Evolutionary conservation across 2,888 invertebrate genomes (phyloP).

Genomic region (Pasiphila rectangulata): DNA sequence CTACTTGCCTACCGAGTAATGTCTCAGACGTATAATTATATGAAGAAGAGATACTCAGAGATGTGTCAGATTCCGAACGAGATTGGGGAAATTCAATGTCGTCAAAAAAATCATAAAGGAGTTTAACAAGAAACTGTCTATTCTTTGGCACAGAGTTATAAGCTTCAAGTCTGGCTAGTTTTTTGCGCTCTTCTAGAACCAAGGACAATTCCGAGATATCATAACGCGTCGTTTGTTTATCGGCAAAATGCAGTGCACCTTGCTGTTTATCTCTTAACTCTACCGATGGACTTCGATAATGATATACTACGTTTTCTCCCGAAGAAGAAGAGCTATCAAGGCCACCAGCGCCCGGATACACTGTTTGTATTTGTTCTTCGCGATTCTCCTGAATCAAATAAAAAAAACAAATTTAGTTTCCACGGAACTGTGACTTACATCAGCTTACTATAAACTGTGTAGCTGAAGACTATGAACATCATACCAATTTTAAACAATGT

Average conservation of each 20-base stretch:
- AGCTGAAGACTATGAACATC: no score
- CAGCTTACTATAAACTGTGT: no score
- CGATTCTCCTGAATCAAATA: slow-evolving; percentile 51
- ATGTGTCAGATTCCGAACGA: slow-evolving; percentile 6
- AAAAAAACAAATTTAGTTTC: background rate
- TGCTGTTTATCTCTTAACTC: background rate
- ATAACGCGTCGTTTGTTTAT: slow-evolving; percentile 8
- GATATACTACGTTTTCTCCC: background rate
- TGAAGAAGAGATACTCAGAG: slow-evolving; percentile 11
- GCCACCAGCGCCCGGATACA: slow-evolving; percentile 43
- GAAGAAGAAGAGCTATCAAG: background rate
- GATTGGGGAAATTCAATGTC: slow-evolving; percentile 26
- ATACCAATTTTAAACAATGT: no score
- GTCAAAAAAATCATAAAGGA: slow-evolving; percentile 49
- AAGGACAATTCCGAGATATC: slow-evolving; percentile 43
- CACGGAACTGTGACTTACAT: no score
- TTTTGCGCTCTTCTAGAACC: slow-evolving; percentile 45
- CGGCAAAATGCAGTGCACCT: no score
- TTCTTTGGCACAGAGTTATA: slow-evolving; percentile 35
- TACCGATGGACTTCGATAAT: background rate
- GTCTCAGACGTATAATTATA: no score
- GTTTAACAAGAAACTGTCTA: slow-evolving; percentile 48
- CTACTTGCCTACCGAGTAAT: slow-evolving; percentile 39
- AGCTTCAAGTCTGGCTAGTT: slow-evolving; percentile 35
- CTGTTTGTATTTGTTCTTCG: slow-evolving; percentile 57